Evolutionary conservation across 2,113 vertebrate genomes (phyloP), one percentile per base, ranked within the genome.

Genomic region (Eulacestoma nigropectus): DNA sequence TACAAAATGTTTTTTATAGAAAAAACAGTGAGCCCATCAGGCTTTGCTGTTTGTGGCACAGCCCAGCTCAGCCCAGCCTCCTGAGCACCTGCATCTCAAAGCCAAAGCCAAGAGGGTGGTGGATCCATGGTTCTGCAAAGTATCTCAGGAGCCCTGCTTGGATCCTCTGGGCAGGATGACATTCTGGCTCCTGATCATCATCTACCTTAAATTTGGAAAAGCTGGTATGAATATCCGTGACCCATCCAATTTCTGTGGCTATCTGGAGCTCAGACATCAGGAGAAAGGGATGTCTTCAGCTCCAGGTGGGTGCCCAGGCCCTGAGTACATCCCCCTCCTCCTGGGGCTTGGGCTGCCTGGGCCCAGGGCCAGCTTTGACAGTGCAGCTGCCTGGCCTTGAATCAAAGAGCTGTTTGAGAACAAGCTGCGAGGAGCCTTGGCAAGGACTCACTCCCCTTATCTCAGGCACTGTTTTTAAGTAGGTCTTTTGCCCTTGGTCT

Each of bases 361-460:
- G 94, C 93, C 65, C 17, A 1, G 49, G 81, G 89, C 94, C 95
- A 95, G 96, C 84, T 87, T 67, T 82, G 77, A 67, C 90, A 82
- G 84, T 37, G 87, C 95, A 97, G 95, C 96, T 97, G 95, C 47
- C 81, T 89, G 90, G 87, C 84, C 84, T 94, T 89, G 87, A 91
- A 93, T 94, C 87, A 94, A 96, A 94, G 87, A 81, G 69, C 84
- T 93, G 89, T 89, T 96, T 92, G 90, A 95, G 90, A 94, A 89
- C 80, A 95, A 80, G 76, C 91, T 87, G 62, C 79, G 95, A 91
- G 81, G 13, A 96, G 81, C 69, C 41, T 75, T 57, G 15, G 52
- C 10, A 0, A 57, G 84, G 44, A 89, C 62, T 91, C 42, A 2
- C 39, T 89, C 52, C 69, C 60, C 52, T 89, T 89, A 65, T 92